Evolutionary conservation across 2,797 vertebrate genomes (phyloP).

Genomic region (Lagorchestes hirsutus): DNA sequence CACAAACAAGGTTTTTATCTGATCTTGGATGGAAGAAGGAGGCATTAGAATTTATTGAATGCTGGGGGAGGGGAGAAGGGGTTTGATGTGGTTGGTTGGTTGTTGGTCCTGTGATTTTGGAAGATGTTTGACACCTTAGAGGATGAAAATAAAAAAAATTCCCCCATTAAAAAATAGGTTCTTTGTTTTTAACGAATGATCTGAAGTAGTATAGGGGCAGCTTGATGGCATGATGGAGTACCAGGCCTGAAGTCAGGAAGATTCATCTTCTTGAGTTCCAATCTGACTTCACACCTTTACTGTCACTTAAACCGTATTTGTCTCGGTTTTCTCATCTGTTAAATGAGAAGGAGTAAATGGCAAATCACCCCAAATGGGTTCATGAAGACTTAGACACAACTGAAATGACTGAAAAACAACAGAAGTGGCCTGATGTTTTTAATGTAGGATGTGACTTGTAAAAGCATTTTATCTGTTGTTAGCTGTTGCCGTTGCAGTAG

Average conservation of each 20-base stretch:
- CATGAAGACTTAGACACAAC: not conserved
- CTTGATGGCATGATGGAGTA: not conserved
- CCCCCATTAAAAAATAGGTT: not conserved
- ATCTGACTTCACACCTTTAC: not conserved
- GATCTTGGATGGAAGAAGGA: not conserved
- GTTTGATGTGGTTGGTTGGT: not conserved
- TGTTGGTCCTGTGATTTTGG: not conserved
- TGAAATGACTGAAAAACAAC: not conserved
- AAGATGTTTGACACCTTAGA: not conserved
- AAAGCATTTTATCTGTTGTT: not conserved
- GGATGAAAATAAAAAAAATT: not conserved
- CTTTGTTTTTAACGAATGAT: not conserved
- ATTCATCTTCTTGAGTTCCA: not conserved
- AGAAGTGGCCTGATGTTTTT: not conserved
- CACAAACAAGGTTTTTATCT: not conserved
- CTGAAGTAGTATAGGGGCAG: not conserved
- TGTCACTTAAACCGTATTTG: not conserved
- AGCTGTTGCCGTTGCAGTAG: not conserved
- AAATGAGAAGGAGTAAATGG: not conserved
- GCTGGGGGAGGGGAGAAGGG: not conserved
- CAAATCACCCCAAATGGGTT: not conserved
- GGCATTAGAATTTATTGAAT: not conserved
- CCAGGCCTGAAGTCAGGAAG: not conserved
- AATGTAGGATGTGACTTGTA: not conserved
- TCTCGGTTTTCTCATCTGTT: not conserved